Evolutionary conservation across 2,113 vertebrate genomes (phyloP).

Genomic region (Gymnogyps californianus): DNA sequence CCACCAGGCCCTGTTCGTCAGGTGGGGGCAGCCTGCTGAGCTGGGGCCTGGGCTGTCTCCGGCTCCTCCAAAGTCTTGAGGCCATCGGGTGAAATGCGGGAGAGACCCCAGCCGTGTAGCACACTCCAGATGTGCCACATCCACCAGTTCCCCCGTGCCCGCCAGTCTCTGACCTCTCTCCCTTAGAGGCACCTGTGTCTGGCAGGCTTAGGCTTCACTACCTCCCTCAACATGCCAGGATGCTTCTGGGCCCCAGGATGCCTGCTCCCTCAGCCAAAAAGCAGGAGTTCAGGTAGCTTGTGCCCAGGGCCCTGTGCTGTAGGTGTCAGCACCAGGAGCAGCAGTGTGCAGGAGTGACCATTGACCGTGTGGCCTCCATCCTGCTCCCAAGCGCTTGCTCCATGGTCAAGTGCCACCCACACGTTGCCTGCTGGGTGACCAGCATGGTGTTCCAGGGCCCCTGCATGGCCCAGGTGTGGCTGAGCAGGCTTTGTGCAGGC

Average conservation of each 20-base stretch:
- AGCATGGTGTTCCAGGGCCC: neutral
- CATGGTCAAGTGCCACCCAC: rapidly evolving
- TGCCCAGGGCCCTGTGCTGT: neutral
- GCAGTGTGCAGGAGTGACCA: neutral
- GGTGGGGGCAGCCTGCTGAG: neutral
- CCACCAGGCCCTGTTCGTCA: neutral
- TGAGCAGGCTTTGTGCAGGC: neutral
- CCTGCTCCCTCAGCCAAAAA: neutral
- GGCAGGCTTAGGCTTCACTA: neutral
- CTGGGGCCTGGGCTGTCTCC: neutral
- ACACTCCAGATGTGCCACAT: neutral
- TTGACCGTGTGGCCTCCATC: rapidly evolving
- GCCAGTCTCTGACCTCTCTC: neutral
- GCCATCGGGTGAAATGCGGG: neutral
- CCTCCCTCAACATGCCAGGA: neutral
- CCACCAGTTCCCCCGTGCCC: neutral
- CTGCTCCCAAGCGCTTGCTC: neutral
- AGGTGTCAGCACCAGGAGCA: neutral
- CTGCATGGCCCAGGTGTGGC: neutral
- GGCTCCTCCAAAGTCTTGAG: neutral
- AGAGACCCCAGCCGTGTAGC: neutral
- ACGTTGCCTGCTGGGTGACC: rapidly evolving
- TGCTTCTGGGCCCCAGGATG: neutral
- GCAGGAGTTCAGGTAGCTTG: neutral
- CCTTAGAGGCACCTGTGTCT: neutral